Percentiles rank a stretch among this genome's conserved stretches.
Evolutionary conservation across 1,140 invertebrate genomes (phyloP).

Genomic region (Tetramorium simillimum): DNA sequence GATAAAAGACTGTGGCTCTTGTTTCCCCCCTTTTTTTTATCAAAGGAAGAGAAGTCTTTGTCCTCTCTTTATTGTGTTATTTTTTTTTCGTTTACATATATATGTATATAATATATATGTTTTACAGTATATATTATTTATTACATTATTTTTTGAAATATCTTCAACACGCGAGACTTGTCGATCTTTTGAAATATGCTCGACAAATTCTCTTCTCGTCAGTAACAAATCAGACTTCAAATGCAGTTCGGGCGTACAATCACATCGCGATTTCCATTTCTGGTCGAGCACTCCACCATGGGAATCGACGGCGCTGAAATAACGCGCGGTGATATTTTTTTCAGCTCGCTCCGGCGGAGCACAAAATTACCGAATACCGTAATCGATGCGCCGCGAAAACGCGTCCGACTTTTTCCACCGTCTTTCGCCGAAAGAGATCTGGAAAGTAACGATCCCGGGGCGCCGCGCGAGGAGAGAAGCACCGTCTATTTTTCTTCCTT

Average conservation of each 20-base stretch:
- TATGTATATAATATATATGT: too few relatives aligned
- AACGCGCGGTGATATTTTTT: slow-evolving; percentile 50
- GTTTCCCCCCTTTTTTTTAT: background rate
- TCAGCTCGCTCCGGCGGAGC: slow-evolving; percentile 54
- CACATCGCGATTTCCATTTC: slow-evolving; percentile 40
- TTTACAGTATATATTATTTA: background rate
- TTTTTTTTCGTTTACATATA: background rate
- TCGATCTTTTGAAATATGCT: background rate
- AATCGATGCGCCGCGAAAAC: slow-evolving; percentile 52
- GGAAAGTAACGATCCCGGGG: slow-evolving; percentile 51
- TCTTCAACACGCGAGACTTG: background rate
- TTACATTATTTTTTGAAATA: background rate
- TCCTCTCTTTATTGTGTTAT: background rate
- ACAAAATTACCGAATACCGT: slow-evolving; percentile 58
- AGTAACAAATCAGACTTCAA: slow-evolving; percentile 15
- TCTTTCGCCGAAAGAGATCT: slow-evolving; percentile 26
- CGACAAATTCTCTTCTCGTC: background rate
- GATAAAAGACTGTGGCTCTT: background rate
- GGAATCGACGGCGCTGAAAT: slow-evolving; percentile 44
- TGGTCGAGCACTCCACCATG: slow-evolving; percentile 6
- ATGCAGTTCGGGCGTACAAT: slow-evolving; percentile 15
- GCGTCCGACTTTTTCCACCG: slow-evolving; percentile 32
- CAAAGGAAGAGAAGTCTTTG: background rate
- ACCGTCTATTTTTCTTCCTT: slow-evolving; percentile 58
- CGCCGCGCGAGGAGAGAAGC: slow-evolving; percentile 26